A percentile compares a stretch with the other conserved stretches of the same genome.
Evolutionary conservation across 2,888 invertebrate species (phyloP).

Genomic region (Gymnoscelis rufifasciata): DNA sequence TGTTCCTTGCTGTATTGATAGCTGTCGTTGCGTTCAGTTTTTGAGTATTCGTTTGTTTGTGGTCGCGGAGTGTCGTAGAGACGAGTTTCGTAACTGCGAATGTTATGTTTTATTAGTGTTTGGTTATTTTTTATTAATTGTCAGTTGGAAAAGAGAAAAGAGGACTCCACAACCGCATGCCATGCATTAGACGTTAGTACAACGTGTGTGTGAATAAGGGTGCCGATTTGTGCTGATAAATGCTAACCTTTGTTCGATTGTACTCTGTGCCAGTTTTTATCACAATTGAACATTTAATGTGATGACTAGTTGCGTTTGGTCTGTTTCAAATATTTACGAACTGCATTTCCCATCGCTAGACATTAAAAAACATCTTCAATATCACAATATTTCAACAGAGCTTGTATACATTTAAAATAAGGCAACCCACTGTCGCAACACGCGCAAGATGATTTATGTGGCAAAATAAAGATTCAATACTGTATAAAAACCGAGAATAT

Average conservation of each 20-base stretch:
- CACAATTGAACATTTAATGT: constrained; percentile 19
- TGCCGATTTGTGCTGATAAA: constrained; percentile 16
- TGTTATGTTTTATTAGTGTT: too few relatives aligned
- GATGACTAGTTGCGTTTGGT: constrained; percentile 13
- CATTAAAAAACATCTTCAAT: constrained; percentile 7
- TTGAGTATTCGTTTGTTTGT: constrained; percentile 48
- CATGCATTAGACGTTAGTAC: constrained; percentile 29
- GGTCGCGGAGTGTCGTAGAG: constrained; percentile 75
- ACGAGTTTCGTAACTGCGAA: constrained; percentile 76
- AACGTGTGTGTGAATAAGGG: constrained; percentile 16
- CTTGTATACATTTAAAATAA: too few relatives aligned
- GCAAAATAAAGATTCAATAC: too few relatives aligned
- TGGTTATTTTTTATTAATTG: constrained; percentile 5
- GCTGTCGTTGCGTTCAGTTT: constrained; percentile 55
- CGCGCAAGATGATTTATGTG: too few relatives aligned
- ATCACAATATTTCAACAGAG: too few relatives aligned
- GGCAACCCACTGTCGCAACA: too few relatives aligned
- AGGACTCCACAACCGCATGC: constrained; percentile 26
- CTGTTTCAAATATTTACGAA: constrained; percentile 5
- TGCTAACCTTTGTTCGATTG: not conserved
- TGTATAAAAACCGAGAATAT: too few relatives aligned
- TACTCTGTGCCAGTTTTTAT: constrained; percentile 5
- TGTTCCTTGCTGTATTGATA: constrained; percentile 52
- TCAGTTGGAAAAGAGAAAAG: constrained; percentile 3
- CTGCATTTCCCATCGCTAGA: too few relatives aligned